Base-by-base conservation (phyloP, 2,888 invertebrate genomes). In the Agriopis marginaria region DNA sequence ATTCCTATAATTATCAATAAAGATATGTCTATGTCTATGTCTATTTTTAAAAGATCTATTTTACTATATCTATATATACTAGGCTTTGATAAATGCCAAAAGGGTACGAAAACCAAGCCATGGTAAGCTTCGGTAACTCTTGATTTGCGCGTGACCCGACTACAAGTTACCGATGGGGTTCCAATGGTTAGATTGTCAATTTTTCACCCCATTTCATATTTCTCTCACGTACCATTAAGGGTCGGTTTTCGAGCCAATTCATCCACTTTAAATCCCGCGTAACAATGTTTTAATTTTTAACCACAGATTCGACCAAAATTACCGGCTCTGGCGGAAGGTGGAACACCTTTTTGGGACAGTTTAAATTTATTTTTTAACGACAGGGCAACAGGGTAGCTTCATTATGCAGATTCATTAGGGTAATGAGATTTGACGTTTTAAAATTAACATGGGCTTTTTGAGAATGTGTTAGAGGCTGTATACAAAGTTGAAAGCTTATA, bases 201-300 rank as follows among this genome's bases (percentile, higher is more conserved):
- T 74, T 75, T 75, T 72, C 73, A 70, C 73, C 61, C 71, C 62
- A 76, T 74, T 76, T 70, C 72, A 76, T 72, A 76, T 75, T 76
- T 74, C 61, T 50, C 71, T 64, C 75, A 75, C 76, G 75, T 71
- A 23, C 51, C 65, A 70, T 70, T 75, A 65, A 65, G 56, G 72
- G 68, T 56, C 54, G 40, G 45, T 68, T 66, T 71, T 70, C 59
- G 56, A 42, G 45, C 68, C 54, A 72, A 73, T 75, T 75, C 63
- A 51, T 54, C 65, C 56, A 56, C 54, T 66, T 54, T 61, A 66
- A 69, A 68, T 47, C 72, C 23, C 10, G 61, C 40, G 53, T 51
- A 71, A 70, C 65, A 71, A 62, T 74, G 68, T 69, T 75, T 72
- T 70, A 74, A 74, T 74, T 74, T 72, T 68, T 67, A 74, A 70